Base-by-base conservation (phyloP, 2,797 vertebrate species). In the Australoheros facetus region DNA sequence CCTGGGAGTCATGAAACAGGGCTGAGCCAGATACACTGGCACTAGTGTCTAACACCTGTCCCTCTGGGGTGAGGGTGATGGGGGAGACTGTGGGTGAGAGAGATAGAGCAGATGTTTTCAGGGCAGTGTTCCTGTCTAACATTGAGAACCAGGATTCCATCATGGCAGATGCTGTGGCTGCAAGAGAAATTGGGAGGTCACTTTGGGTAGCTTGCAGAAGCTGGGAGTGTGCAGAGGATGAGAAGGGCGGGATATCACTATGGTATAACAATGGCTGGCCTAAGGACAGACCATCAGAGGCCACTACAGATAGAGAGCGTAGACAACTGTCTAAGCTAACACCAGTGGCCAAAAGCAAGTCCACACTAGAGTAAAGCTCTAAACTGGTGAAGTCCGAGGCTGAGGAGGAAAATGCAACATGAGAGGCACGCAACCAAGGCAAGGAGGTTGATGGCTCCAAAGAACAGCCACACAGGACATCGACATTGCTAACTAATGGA, bases 11-110 rank as follows among this genome's bases (percentile, higher is more conserved):
- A 77, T 93, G 94, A 92, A 93, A 92, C 71, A 95, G 88, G 75
- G 90, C 93, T 19, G 96, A 98, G n/a, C 97, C 96, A 7, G 97
- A 97, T 85, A 96, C 96, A 83, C 95, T 96, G 92, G 94, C 96
- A 87, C 96, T 91, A 42, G 39, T 76, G 28, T 91, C 92, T 85
- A 87, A 81, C 66, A 93, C 83, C 71, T 95, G 93, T 60, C 88
- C 94, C 76, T 96, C 96, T 75, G 95, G 92, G 88, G 93, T 91
- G 81, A 95, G 87, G 81, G 92, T 92, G 80, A 92, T 91, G 81
- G 94, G 87, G 1, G 93, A 89, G 89, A 86, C 57, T 80, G 93
- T 91, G 82, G 95, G 89, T 48, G 93, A 91, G 78, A 94, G 87
- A 80, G 87, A 89, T 90, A 83, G 87, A 92, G 75, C 80, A 92